These are phyloP conservation scores for Epirrhoe tristata DNA, from an alignment of 2,888 invertebrate species.

Conservation along the genomic window DNA sequence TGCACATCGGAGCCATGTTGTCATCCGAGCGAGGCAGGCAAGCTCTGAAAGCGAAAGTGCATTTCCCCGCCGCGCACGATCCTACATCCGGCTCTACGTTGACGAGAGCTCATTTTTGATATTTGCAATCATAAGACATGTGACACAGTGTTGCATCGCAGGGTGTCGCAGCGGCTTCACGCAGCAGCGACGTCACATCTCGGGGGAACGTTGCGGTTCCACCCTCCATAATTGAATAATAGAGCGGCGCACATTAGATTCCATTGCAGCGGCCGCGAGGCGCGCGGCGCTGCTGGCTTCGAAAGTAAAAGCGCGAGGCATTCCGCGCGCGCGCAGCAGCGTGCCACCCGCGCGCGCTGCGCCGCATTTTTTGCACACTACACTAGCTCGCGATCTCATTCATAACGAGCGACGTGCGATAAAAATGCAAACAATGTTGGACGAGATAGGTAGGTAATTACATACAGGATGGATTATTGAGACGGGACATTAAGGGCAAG, in stretches of 20 bases:
- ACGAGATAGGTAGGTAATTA: no score
- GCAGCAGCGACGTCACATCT: background rate
- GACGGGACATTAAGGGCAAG: no score
- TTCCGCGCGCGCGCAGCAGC: constrained; percentile 38
- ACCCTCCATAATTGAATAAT: constrained; percentile 24
- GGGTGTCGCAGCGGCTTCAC: background rate
- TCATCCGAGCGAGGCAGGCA: constrained; percentile 1
- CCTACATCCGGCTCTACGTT: constrained; percentile 16
- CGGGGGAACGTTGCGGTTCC: constrained; percentile 22
- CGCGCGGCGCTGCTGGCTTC: constrained; percentile 16
- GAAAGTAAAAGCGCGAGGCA: constrained; percentile 49
- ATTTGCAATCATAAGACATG: constrained; percentile 5
- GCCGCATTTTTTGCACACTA: constrained; percentile 24
- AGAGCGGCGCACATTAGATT: no score
- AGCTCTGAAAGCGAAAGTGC: constrained; percentile 25
- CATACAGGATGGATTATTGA: no score
- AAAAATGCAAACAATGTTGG: constrained; percentile 24
- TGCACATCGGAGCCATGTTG: constrained; percentile 11
- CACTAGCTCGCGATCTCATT: constrained; percentile 35
- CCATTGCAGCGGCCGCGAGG: constrained; percentile 8
- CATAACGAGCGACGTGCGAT: constrained; percentile 23
- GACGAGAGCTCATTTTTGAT: background rate
- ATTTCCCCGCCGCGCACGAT: constrained; percentile 5
- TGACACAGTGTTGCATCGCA: background rate
- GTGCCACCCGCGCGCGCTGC: constrained; percentile 17